A percentile compares a stretch with the other conserved stretches of the same genome.
These are phyloP conservation scores for Geotrypetes seraphini DNA, from an alignment of 2,797 vertebrate genomes.

Conservation along the genomic window DNA sequence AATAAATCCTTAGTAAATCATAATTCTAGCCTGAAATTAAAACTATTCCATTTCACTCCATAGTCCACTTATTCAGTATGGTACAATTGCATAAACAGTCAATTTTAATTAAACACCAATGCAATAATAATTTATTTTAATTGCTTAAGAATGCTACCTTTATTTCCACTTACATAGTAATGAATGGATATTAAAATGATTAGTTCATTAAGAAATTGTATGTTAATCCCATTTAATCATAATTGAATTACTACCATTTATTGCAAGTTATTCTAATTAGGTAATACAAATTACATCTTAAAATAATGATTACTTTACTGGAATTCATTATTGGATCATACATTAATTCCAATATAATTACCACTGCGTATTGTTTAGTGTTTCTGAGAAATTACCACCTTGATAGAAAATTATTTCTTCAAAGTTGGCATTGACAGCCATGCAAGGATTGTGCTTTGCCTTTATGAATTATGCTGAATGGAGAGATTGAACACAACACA, in stretches of 20 bases:
- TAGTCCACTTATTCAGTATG: too few species aligned
- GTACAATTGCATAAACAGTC: too few species aligned
- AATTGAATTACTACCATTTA: constrained; percentile 41
- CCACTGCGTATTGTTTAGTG: constrained; percentile 7
- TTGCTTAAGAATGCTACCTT: constrained; percentile 28
- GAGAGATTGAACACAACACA: too few species aligned
- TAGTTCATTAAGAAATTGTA: constrained; percentile 47
- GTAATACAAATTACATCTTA: too few species aligned
- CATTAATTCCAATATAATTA: constrained; percentile 33
- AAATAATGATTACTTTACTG: constrained; percentile 41
- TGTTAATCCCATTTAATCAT: constrained; percentile 56
- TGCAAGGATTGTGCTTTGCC: too few species aligned
- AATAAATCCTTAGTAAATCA: too few species aligned
- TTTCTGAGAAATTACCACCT: constrained; percentile 5
- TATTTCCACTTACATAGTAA: constrained; percentile 28
- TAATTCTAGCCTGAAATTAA: too few species aligned
- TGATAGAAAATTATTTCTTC: constrained; percentile 9
- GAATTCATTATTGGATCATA: constrained; percentile 42
- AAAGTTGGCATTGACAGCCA: too few species aligned
- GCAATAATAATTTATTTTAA: constrained; percentile 33
- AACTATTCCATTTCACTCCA: too few species aligned
- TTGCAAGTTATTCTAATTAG: constrained; percentile 44
- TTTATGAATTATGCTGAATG: too few species aligned
- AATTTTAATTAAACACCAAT: too few species aligned
- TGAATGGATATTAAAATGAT: constrained; percentile 37